Percentiles rank a stretch among this genome's conserved stretches.
These are phyloP conservation scores for Triplophysa siluroides DNA, from an alignment of 2,113 vertebrate species.

Conservation along the genomic window DNA sequence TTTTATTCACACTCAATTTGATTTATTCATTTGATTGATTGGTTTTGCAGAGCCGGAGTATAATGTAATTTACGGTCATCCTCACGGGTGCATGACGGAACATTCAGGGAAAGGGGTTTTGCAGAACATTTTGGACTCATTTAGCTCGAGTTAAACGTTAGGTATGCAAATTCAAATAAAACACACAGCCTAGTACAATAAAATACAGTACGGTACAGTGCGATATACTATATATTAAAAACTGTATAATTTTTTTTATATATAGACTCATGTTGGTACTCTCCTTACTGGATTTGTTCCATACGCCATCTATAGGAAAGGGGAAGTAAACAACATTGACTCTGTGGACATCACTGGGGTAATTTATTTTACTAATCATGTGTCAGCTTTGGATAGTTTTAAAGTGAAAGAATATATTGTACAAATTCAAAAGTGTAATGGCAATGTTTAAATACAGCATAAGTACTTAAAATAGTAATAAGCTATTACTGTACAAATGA, in stretches of 20 bases:
- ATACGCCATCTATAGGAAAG: conserved; percentile 48
- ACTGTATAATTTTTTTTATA: too few relatives aligned
- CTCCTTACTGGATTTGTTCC: conserved; percentile 9
- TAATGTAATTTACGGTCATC: conserved; percentile 6
- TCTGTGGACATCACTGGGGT: neutral
- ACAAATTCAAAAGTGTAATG: neutral
- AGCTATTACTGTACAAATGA: too few relatives aligned
- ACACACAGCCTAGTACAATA: neutral
- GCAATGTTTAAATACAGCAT: neutral
- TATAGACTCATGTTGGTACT: too few relatives aligned
- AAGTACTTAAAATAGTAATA: neutral
- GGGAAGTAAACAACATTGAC: neutral
- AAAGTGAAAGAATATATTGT: neutral
- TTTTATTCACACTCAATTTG: neutral
- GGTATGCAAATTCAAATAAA: too few relatives aligned
- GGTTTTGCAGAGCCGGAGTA: neutral
- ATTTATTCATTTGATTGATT: neutral
- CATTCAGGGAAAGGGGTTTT: neutral
- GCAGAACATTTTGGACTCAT: neutral
- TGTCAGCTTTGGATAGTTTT: neutral
- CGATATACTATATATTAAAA: neutral
- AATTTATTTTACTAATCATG: neutral
- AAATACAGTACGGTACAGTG: neutral
- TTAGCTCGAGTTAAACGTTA: neutral
- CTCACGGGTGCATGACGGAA: neutral